Conservation (phyloP, 2,113 vertebrate genomes). For the Xiphophorus couchianus region DNA sequence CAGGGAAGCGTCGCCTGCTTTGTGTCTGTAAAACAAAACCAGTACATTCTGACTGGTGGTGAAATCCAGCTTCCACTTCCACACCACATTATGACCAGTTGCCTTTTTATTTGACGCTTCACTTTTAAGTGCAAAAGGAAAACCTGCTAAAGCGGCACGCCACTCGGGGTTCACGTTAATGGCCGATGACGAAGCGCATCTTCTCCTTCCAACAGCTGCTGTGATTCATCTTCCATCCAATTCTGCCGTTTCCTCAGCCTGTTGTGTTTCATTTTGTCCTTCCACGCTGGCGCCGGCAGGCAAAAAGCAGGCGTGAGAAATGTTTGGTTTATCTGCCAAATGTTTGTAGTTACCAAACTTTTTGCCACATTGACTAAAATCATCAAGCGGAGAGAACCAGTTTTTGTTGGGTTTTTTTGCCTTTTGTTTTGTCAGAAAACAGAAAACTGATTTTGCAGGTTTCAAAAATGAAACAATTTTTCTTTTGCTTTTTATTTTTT, state of each 20-base stretch:
- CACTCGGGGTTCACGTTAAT: background rate
- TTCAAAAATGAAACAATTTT: no score
- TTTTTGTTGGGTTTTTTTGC: no score
- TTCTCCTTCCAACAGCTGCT: background rate
- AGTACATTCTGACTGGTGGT: no score
- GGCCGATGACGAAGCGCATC: background rate
- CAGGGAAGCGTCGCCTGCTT: no score
- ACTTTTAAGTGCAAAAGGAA: background rate
- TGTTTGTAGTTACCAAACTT: background rate
- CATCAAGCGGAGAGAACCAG: no score
- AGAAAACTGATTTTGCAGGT: no score
- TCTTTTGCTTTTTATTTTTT: no score
- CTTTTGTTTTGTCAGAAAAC: no score
- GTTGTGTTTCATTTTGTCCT: background rate
- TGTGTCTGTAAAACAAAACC: no score
- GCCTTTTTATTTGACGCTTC: background rate
- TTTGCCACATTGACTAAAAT: no score
- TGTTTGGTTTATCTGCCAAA: slow-evolving; percentile 34
- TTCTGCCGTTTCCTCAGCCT: background rate
- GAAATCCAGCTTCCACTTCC: no score
- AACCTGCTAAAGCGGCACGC: background rate
- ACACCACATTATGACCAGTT: background rate
- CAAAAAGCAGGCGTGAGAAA: slow-evolving; percentile 8
- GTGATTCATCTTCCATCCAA: background rate
- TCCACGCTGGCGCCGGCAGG: background rate